Percentiles rank a stretch among this genome's conserved stretches.
Evolutionary conservation across 2,888 invertebrate genomes (phyloP).

Genomic region (Polydrusus cervinus): DNA sequence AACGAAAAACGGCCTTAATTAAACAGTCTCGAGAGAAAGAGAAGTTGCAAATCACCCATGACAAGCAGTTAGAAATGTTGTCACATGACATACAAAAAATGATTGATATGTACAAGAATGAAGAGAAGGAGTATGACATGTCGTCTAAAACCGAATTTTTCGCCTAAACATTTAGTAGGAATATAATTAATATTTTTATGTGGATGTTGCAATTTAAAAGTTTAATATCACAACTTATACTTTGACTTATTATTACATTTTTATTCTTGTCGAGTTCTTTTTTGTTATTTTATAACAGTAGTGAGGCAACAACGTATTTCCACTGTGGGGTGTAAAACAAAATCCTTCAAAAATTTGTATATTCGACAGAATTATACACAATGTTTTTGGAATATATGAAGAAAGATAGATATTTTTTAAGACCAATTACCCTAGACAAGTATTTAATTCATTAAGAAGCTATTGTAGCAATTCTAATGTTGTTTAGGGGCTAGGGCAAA

Average conservation of each 20-base stretch:
- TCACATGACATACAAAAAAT: constrained; percentile 91
- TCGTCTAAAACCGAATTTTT: constrained; percentile 92
- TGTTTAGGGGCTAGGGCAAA: no score
- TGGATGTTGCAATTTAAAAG: not conserved
- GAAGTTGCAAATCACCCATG: constrained; percentile 92
- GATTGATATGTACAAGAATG: constrained; percentile 95
- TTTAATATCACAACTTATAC: not conserved
- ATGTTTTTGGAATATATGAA: no score
- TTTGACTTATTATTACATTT: not conserved
- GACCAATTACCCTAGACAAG: no score
- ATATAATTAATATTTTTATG: constrained; percentile 14
- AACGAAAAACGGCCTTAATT: constrained; percentile 89
- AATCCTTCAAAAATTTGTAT: no score
- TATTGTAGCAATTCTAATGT: no score
- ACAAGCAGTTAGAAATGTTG: constrained; percentile 92
- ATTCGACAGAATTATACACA: no score
- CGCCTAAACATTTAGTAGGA: constrained; percentile 76
- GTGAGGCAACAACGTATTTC: no score
- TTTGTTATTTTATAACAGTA: no score
- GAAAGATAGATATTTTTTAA: no score
- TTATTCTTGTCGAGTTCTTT: no score
- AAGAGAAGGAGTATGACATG: constrained; percentile 92
- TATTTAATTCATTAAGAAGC: no score
- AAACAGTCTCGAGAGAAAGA: constrained; percentile 95
- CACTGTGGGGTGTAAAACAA: no score